These are phyloP conservation scores for Zophobas morio DNA, from an alignment of 1,140 invertebrate genomes.

Conservation along the genomic window DNA sequence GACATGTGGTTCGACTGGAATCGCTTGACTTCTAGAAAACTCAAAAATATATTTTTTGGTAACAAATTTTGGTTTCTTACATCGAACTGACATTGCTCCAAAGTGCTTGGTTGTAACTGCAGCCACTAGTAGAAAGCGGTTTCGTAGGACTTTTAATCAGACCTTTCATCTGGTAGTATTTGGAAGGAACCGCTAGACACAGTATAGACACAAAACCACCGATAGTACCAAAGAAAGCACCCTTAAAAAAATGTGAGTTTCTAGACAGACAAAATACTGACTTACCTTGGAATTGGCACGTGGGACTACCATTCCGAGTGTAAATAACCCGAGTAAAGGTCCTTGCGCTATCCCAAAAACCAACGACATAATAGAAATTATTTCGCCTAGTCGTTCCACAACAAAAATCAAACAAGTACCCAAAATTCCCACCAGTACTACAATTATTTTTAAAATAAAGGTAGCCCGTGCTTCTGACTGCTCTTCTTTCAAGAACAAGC, in stretches of 20 bases:
- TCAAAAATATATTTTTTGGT: too few relatives aligned
- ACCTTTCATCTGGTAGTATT: constrained; percentile 54
- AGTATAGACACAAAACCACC: constrained; percentile 23
- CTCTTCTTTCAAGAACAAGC: too few relatives aligned
- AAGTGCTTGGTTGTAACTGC: constrained; percentile 21
- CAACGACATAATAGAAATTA: too few relatives aligned
- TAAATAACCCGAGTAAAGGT: too few relatives aligned
- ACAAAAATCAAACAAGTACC: too few relatives aligned
- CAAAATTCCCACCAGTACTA: too few relatives aligned
- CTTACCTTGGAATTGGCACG: constrained; percentile 64
- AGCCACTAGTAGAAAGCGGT: constrained; percentile 55
- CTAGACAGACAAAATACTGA: neutral
- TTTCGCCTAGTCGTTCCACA: too few relatives aligned
- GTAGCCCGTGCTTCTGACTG: too few relatives aligned
- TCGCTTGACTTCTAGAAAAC: neutral
- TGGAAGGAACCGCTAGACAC: neutral
- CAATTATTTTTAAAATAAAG: too few relatives aligned
- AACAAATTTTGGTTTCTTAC: neutral
- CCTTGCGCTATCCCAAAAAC: too few relatives aligned
- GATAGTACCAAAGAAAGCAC: constrained; percentile 56
- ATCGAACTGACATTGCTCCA: neutral
- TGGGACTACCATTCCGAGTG: too few relatives aligned
- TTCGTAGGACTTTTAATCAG: constrained; percentile 48
- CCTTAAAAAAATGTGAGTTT: constrained; percentile 50
- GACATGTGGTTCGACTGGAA: constrained; percentile 41